Evolutionary conservation across 2,113 vertebrate species (phyloP), one percentile per base, ranked within the genome.

Genomic region (Brienomyrus longianalis): DNA sequence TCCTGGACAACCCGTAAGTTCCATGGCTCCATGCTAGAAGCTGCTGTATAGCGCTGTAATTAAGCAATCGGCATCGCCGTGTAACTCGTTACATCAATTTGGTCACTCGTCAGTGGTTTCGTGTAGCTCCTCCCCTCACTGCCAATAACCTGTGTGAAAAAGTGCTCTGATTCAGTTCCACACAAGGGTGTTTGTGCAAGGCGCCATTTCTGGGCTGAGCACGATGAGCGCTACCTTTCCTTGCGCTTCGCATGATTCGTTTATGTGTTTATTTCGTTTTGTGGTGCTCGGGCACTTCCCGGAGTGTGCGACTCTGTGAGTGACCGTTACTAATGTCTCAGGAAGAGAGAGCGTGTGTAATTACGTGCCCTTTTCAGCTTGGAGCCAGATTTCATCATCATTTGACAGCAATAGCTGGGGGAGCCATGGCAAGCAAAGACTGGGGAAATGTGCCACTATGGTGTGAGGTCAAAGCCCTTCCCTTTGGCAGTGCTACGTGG

Each of bases 1-100:
- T 99, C 88, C 95, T 99, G 91, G 98, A 99, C 93, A 99, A 99
- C 92, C 97, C 96, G 98, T 99, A 96, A 97, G 98, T 96, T 91
- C 90, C 90, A 91, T 92, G 93, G 93, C 92, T 93, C 93, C 91
- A 92, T 91, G 92, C 92, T 91, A 93, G 54, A 39, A 17, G 39
- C 89, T 85, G 88, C 93, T 89, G 91, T 91, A 91, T 80, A 88
- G 91, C 91, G 87, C 88, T 66, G 62, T 70, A 70, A 70, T 70
- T 13, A 70, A 70, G 91, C 88, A 89, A 93, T 92, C 91, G 90
- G 91, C 77, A 91, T 89, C 89, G 51, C 21, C 54, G 2, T 59
- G 13, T 85, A 48, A 51, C 47, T 45, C 39, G 7, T 45, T 45
- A 43, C 83, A n/a, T 23, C 19, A 0, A n/a, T 84, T 80, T 19